Evolutionary conservation across 2,888 invertebrate species (phyloP).

Genomic region (Drepanosiphum platanoidis): DNA sequence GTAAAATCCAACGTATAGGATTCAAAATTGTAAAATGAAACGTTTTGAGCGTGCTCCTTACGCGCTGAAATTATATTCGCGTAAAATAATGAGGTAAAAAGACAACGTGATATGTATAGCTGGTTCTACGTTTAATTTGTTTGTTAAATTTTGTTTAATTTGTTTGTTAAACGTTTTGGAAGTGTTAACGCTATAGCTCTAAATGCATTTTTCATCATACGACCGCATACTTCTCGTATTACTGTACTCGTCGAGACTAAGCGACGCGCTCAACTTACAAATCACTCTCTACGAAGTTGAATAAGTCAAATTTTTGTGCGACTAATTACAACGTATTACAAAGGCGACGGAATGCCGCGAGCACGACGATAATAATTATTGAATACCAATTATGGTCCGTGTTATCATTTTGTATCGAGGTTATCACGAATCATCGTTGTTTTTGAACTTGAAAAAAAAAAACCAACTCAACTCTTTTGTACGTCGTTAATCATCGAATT

Average conservation of each 20-base stretch:
- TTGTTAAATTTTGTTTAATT: too few relatives aligned
- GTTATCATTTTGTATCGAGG: not conserved
- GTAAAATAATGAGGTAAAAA: too few relatives aligned
- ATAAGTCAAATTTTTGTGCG: not conserved
- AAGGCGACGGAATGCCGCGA: not conserved
- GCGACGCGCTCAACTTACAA: not conserved
- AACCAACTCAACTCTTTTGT: too few relatives aligned
- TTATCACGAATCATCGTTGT: constrained; percentile 4
- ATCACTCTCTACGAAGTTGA: not conserved
- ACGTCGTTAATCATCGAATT: not conserved
- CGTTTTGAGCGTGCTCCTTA: too few relatives aligned
- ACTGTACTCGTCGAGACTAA: too few relatives aligned
- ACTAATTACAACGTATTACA: not conserved
- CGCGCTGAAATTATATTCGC: too few relatives aligned
- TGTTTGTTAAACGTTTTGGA: not conserved
- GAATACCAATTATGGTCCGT: constrained; percentile 8
- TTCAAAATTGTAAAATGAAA: too few relatives aligned
- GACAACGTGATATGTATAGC: too few relatives aligned
- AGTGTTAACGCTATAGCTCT: not conserved
- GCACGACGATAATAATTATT: constrained; percentile 17
- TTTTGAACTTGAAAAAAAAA: not conserved
- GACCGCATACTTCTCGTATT: not conserved
- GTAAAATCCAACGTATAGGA: too few relatives aligned
- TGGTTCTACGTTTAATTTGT: too few relatives aligned
- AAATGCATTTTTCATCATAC: not conserved